Evolutionary conservation across 2,113 vertebrate genomes (phyloP), one percentile per base, ranked within the genome.

Genomic region (Acanthisitta chloris): DNA sequence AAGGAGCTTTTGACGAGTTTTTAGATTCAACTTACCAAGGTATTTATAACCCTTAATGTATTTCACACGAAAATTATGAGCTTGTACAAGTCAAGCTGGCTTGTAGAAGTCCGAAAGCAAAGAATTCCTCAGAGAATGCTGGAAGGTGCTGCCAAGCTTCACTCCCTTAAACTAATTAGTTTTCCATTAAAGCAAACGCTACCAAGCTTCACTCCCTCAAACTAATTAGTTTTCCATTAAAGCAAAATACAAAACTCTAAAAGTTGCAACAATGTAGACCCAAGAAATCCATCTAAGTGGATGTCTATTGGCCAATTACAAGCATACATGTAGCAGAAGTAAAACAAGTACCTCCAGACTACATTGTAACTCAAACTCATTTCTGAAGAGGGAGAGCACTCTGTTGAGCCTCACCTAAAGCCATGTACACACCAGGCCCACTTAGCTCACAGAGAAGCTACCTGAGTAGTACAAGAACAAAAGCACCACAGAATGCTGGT

Each of bases 341-440:
- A 49, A 71, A 86, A 48, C 10, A 21, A 17, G 28, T 52, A 45
- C 18, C 31, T 61, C 33, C 34, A 72, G 36, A 88, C 5, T 14
- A 3, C n/a, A 23, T 29, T 21, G 40, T 10, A 67, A 16, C 36
- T 51, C 66, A 33, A 85, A 55, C 5, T 20, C 9, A 3, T 62
- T 74, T 88, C 51, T 76, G 54, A 69, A 45, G 8, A 26, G 24
- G 25, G 6, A 80, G 12, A 51, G 18, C 49, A 14, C 16, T n/a
- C 33, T 70, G 42, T 34, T 12, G 15, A 80, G 49, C 55, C n/a
- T 80, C n/a, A 29, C 4, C 12, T 29, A 46, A 79, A 88, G 57
- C 14, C 0, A 0, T 65, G 33, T 12, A n/a, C 9, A 49, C 4
- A 8, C 12, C 29, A 87, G 18, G 26, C 11, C 26, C 17, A 21